Conservation (phyloP, 2,113 vertebrate genomes). For the Oenanthe melanoleuca region DNA sequence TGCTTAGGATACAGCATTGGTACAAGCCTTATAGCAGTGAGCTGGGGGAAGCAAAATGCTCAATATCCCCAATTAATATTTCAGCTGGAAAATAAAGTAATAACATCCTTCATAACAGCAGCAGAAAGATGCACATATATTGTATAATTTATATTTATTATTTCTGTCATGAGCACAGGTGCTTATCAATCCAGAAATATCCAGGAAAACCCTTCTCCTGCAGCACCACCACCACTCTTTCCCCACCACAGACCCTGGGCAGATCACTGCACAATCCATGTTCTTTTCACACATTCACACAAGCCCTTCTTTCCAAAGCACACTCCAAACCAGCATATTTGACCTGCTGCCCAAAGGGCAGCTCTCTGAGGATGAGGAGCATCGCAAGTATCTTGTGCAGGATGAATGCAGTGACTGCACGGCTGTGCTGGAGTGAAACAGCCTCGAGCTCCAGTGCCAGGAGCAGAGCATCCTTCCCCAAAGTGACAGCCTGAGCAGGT, state of each 20-base stretch:
- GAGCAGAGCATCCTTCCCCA: not conserved
- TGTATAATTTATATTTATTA: not conserved
- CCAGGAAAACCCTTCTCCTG: not conserved
- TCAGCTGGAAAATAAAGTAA: slow-evolving; percentile 13
- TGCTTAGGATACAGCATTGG: not conserved
- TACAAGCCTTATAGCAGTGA: not conserved
- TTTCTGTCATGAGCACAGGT: not conserved
- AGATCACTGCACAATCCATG: not conserved
- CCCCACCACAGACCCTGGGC: not conserved
- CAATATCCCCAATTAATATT: not conserved
- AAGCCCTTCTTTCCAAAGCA: not conserved
- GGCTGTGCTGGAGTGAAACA: fast-evolving
- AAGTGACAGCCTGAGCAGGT: not conserved
- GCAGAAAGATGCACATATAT: not conserved
- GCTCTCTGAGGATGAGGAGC: not conserved
- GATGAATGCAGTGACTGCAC: not conserved
- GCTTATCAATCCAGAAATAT: not conserved
- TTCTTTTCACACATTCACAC: not conserved
- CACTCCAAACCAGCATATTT: not conserved
- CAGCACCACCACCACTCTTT: not conserved
- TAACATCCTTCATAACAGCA: not conserved
- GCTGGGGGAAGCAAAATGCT: not conserved
- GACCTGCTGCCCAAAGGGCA: not conserved
- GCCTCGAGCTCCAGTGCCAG: not conserved
- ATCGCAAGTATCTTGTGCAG: not conserved